phyloP scores from a whole-genome alignment of 92 coral and sea anemone genomes.

The Siderastrea siderea region DNA sequence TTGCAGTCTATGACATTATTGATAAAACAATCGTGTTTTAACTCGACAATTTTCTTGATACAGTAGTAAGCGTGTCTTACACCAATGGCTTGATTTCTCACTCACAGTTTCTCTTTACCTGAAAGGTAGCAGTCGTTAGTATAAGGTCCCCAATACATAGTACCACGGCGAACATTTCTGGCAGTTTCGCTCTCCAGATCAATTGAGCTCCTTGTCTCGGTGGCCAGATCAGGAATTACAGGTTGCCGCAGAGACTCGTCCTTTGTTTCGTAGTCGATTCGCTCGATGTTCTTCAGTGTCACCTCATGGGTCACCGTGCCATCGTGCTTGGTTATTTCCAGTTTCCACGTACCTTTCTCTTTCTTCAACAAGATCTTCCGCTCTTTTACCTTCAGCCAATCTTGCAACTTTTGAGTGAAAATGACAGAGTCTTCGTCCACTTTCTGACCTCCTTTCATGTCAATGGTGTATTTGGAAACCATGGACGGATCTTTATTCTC shows the following conservation, averaged over 20 bases:
- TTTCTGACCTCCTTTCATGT: slow-evolving; percentile 22
- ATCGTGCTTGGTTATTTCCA: slow-evolving; percentile 5
- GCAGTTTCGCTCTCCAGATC: not conserved
- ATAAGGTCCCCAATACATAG: not conserved
- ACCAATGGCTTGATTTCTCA: not conserved
- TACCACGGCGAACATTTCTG: not conserved
- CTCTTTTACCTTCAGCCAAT: slow-evolving; percentile 13
- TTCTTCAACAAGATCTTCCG: not conserved
- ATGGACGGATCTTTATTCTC: not conserved
- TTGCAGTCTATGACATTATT: too few species aligned
- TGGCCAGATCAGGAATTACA: slow-evolving; percentile 3
- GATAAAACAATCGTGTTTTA: too few species aligned
- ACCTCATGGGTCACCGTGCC: not conserved
- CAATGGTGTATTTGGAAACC: not conserved
- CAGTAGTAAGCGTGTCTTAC: not conserved
- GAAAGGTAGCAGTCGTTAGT: not conserved
- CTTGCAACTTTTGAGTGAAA: not conserved
- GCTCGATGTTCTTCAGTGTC: slow-evolving; percentile 15
- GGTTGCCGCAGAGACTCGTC: slow-evolving; percentile 9
- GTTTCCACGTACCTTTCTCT: slow-evolving; percentile 1
- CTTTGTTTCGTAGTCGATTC: slow-evolving; percentile 22
- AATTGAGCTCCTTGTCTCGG: not conserved
- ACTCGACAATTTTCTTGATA: too few species aligned
- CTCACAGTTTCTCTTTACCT: too few species aligned
- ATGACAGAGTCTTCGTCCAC: slow-evolving; percentile 10